Evolutionary conservation across 2,888 invertebrate genomes (phyloP).

Genomic region (Dasysyrphus albostriatus): DNA sequence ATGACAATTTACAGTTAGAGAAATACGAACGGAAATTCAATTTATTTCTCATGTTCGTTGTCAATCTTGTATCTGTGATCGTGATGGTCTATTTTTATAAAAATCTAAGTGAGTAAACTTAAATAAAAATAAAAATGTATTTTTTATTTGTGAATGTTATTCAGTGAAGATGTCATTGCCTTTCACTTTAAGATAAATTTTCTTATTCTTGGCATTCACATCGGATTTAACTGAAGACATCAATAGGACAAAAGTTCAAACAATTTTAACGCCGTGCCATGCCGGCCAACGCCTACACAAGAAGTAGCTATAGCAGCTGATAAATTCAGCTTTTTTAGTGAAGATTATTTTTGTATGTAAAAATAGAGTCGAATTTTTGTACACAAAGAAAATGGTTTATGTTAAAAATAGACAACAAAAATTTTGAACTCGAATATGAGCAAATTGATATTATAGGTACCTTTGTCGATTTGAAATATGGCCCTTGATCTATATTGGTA

Average conservation of each 20-base stretch:
- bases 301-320: neutral
- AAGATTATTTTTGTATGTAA: too few species aligned
- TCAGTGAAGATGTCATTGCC: neutral
- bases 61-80: constrained; percentile 32
- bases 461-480: too few species aligned
- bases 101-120: neutral
- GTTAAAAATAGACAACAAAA: too few species aligned
- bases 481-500: too few species aligned
- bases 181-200: neutral
- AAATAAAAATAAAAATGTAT: neutral
- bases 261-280: constrained; percentile 12
- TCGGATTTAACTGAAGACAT: constrained; percentile 6
- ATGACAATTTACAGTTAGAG: constrained; percentile 47
- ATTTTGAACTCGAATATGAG: too few species aligned
- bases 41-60: constrained; percentile 29
- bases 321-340: neutral
- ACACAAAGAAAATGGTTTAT: too few species aligned
- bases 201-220: neutral
- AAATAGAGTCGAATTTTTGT: too few species aligned
- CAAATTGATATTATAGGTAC: too few species aligned
- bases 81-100: constrained; percentile 46
- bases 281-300: constrained; percentile 3
- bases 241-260: constrained; percentile 38
- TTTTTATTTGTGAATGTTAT: neutral
- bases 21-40: constrained; percentile 44